Base-by-base conservation (phyloP, 2,797 vertebrate genomes). In the Coregonus ussuriensis region DNA sequence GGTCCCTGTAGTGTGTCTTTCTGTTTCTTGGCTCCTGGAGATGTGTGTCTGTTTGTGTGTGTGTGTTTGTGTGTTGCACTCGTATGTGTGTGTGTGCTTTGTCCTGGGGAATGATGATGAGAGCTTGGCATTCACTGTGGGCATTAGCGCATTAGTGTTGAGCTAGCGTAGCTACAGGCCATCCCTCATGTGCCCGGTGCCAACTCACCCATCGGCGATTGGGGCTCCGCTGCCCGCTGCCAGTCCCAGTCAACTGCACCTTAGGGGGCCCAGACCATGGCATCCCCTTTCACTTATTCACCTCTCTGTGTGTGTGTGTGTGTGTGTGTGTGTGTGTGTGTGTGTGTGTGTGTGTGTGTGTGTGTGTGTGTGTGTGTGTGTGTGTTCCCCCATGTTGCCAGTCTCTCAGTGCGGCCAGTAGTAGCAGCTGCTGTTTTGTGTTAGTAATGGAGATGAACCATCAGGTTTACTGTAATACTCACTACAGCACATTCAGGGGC, bases 341-440 rank as follows among this genome's bases (percentile, higher is more conserved):
- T 25, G 71, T 72, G 41, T 53, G 71, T 72, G 71, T 71, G 33
- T 71, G 47, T 71, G 35, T 72, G 37, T 67, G 65, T 67, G 66
- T 68, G 66, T 68, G 66, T 68, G 66, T 68, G 66, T 68, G 33
- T 68, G 47, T 71, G 70, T 51, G 41, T 71, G 18, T 65, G 71
- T 65, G 37, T 33, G 74, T 15, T 79, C 79, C 76, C 80, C 82
- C 59, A 47, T 72, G 69, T 76, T 41, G 74, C 71, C 79, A 81
- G 54, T 78, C 63, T 81, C 68, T 79, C 79, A 29, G 70, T 72
- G 62, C 68, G 7, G 77, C 62, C 82, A 74, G 56, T 77, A 74
- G 81, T 75, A 87, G 73, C 87, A 91, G 88, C 86, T 92, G 89
- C 76, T 83, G 79, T 75, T 83, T 91, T 92, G 90, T 92, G 71